Conservation (phyloP, 2,888 invertebrate genomes). For the Bhutanitis thaidina region DNA sequence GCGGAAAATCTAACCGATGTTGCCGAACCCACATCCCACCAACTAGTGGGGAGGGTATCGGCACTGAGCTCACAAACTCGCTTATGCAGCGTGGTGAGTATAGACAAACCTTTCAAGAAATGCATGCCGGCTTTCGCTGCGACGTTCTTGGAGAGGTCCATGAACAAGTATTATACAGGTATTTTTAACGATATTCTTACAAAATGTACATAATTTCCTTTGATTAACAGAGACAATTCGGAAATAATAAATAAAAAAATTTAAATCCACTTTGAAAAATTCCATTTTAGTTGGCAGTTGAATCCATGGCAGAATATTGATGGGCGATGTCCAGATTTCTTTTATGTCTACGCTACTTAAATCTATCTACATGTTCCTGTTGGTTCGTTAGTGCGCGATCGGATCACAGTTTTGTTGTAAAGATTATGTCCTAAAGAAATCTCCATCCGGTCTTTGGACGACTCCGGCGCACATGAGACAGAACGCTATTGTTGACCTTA, state of each 20-base stretch:
- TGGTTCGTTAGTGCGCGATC: slow-evolving; percentile 70
- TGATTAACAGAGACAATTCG: background rate
- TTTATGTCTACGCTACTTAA: slow-evolving; percentile 59
- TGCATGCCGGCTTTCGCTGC: too few species aligned
- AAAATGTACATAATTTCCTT: background rate
- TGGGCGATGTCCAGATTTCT: slow-evolving; percentile 42
- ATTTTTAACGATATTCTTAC: background rate
- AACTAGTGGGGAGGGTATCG: too few species aligned
- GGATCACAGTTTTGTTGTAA: slow-evolving; percentile 76
- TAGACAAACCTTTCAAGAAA: too few species aligned
- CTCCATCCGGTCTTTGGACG: slow-evolving; percentile 68
- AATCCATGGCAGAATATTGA: slow-evolving; percentile 36
- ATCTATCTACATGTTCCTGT: slow-evolving; percentile 60
- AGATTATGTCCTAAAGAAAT: slow-evolving; percentile 75
- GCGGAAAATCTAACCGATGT: too few species aligned
- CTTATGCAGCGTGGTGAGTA: too few species aligned
- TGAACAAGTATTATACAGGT: too few species aligned
- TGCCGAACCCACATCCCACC: too few species aligned
- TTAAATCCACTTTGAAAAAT: slow-evolving; percentile 31
- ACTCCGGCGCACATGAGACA: slow-evolving; percentile 43
- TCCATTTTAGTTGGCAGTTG: slow-evolving; percentile 27
- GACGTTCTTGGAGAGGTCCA: too few species aligned
- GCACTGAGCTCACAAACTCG: too few species aligned
- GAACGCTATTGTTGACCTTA: slow-evolving; percentile 19
- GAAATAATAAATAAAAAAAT: slow-evolving; percentile 8